These are phyloP conservation scores for Drosophila serrata DNA, from an alignment of 1,140 invertebrate species.

Conservation along the genomic window DNA sequence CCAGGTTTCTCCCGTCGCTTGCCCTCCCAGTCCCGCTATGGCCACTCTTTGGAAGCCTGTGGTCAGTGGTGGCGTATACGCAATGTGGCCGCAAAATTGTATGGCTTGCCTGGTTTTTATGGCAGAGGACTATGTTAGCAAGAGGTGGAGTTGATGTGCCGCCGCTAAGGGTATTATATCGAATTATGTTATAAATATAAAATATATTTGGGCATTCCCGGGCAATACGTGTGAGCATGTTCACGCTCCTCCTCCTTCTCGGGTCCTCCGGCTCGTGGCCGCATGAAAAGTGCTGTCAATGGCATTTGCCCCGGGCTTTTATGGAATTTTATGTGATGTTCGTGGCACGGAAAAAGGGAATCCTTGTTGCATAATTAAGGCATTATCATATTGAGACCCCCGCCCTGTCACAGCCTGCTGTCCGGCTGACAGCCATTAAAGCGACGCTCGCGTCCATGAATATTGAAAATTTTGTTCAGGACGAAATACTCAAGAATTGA, in stretches of 20 bases:
- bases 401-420: constrained; percentile 1
- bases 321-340: constrained; percentile 71
- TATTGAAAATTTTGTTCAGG: constrained; percentile 30
- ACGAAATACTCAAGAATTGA: constrained; percentile 23
- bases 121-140: constrained; percentile 34
- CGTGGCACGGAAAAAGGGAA: constrained; percentile 49
- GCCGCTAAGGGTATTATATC: constrained; percentile 69
- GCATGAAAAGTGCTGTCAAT: constrained; percentile 58
- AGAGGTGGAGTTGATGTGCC: constrained; percentile 8
- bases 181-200: constrained; percentile 83
- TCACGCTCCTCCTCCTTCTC: constrained; percentile 1
- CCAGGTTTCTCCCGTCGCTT: background rate
- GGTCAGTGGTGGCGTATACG: constrained; percentile 69
- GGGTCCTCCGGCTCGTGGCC: constrained; percentile 15
- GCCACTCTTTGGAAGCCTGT: constrained; percentile 24
- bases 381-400: constrained; percentile 48
- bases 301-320: constrained; percentile 61
- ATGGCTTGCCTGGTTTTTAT: constrained; percentile 67
- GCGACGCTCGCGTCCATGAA: constrained; percentile 31
- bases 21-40: background rate
- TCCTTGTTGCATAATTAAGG: constrained; percentile 65
- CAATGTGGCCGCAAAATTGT: constrained; percentile 75
- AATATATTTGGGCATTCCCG: constrained; percentile 67
- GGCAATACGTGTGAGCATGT: constrained; percentile 64
- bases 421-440: constrained; percentile 38